Evolutionary conservation across 2,113 vertebrate genomes (phyloP).

Genomic region (Melanerpes formicivorus): DNA sequence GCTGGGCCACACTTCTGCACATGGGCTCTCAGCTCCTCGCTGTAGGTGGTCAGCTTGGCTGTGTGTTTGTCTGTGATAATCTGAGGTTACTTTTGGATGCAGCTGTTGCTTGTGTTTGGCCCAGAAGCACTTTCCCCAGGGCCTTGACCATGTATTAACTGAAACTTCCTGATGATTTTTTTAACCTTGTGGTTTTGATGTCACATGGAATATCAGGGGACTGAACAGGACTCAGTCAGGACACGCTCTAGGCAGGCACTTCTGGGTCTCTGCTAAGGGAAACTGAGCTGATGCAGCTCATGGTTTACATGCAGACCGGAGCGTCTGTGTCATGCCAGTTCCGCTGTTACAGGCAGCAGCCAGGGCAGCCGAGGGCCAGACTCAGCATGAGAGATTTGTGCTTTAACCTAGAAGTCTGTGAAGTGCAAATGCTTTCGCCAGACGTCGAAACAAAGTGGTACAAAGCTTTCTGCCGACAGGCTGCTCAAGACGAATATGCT

Average conservation of each 20-base stretch:
- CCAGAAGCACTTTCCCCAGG: too few species aligned
- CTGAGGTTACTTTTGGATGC: too few species aligned
- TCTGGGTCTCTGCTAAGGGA: neutral
- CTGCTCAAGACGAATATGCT: rapidly evolving
- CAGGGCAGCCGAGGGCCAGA: too few species aligned
- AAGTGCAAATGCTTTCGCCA: neutral
- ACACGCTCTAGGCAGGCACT: too few species aligned
- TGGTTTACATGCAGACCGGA: too few species aligned
- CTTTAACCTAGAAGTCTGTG: neutral
- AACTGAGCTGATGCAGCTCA: rapidly evolving
- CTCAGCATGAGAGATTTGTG: neutral
- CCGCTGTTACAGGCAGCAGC: neutral
- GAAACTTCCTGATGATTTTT: too few species aligned
- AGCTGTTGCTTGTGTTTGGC: too few species aligned
- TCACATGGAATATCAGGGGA: neutral
- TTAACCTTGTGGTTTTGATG: too few species aligned
- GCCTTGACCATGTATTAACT: too few species aligned
- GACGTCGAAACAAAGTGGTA: neutral
- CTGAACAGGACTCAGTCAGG: rapidly evolving
- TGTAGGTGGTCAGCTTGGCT: constrained; percentile 97
- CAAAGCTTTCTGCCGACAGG: neutral
- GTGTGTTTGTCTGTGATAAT: constrained; percentile 81
- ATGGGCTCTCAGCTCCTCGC: constrained; percentile 96
- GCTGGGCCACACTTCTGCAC: constrained; percentile 96
- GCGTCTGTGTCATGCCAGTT: neutral